These are phyloP conservation scores for Panopea generosa DNA, from an alignment of 2,888 invertebrate species.

Conservation along the genomic window DNA sequence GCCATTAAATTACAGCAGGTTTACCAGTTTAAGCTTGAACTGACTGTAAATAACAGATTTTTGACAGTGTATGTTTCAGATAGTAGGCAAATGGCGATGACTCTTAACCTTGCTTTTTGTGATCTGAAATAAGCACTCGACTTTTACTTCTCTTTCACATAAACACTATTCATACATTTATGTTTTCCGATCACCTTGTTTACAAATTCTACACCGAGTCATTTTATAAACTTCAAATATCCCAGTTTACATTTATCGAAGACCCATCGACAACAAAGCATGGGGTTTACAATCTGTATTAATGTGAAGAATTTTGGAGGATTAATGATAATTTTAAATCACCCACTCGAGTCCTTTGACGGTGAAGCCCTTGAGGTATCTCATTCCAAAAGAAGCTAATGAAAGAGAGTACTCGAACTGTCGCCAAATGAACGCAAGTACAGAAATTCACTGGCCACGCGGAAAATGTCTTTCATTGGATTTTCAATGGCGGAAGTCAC, in stretches of 20 bases:
- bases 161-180: background rate
- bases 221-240: background rate
- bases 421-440: constrained; percentile 36
- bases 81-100: too few relatives aligned
- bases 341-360: constrained; percentile 11
- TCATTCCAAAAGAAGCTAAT: constrained; percentile 15
- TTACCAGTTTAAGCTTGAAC: too few relatives aligned
- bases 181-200: background rate
- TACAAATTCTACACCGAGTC: background rate
- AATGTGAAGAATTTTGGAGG: constrained; percentile 11
- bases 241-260: too few relatives aligned
- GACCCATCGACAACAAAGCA: too few relatives aligned
- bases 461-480: constrained; percentile 41
- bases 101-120: too few relatives aligned
- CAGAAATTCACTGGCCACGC: constrained; percentile 36
- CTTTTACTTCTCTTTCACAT: background rate
- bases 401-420: constrained; percentile 43
- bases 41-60: too few relatives aligned
- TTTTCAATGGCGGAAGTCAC: constrained; percentile 42
- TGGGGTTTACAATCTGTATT: background rate
- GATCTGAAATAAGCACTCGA: background rate
- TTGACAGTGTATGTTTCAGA: too few relatives aligned
- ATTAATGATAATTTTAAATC: constrained; percentile 38
- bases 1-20: too few relatives aligned
- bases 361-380: constrained; percentile 18